A percentile compares a stretch with the other conserved stretches of the same genome.
Evolutionary conservation across 2,888 invertebrate genomes (phyloP).

Genomic region (Encarsia formosa): DNA sequence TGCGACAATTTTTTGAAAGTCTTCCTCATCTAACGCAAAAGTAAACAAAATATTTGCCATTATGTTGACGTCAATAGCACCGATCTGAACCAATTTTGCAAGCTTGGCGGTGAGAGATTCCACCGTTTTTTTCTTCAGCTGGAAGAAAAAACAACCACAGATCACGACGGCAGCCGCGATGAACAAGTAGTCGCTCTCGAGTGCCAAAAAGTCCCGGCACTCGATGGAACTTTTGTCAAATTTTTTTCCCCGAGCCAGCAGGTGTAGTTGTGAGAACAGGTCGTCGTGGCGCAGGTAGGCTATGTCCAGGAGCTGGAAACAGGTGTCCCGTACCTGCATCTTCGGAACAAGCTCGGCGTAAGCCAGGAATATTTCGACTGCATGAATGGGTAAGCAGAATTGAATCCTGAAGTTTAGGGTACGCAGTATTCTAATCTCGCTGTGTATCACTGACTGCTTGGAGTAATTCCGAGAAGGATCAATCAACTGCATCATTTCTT

Average conservation of each 20-base stretch:
- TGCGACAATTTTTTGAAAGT: constrained; percentile 3
- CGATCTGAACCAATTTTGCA: constrained; percentile 21
- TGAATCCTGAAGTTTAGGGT: constrained; percentile 36
- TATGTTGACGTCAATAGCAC: constrained; percentile 17
- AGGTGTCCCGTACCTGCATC: constrained; percentile 25
- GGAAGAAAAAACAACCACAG: constrained; percentile 29
- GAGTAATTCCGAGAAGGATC: constrained; percentile 35
- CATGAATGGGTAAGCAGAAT: constrained; percentile 32
- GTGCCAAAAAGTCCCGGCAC: constrained; percentile 11
- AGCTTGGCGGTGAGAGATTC: constrained; percentile 17
- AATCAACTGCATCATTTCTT: constrained; percentile 33
- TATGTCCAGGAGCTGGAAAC: constrained; percentile 33
- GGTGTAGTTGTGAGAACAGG: constrained; percentile 29
- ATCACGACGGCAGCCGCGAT: constrained; percentile 31
- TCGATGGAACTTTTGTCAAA: constrained; percentile 11
- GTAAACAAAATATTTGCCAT: constrained; percentile 29
- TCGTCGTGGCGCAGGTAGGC: constrained; percentile 34
- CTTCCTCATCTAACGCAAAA: constrained; percentile 18
- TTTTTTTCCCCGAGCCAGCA: constrained; percentile 11
- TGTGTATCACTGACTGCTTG: constrained; percentile 28
- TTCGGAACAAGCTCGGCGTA: constrained; percentile 28
- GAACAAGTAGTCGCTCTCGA: constrained; percentile 30
- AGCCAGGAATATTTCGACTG: constrained; percentile 35
- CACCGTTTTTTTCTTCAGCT: constrained; percentile 12
- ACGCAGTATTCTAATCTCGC: constrained; percentile 40